Base-by-base conservation (phyloP, 2,797 vertebrate genomes). In the Paguma larvata region DNA sequence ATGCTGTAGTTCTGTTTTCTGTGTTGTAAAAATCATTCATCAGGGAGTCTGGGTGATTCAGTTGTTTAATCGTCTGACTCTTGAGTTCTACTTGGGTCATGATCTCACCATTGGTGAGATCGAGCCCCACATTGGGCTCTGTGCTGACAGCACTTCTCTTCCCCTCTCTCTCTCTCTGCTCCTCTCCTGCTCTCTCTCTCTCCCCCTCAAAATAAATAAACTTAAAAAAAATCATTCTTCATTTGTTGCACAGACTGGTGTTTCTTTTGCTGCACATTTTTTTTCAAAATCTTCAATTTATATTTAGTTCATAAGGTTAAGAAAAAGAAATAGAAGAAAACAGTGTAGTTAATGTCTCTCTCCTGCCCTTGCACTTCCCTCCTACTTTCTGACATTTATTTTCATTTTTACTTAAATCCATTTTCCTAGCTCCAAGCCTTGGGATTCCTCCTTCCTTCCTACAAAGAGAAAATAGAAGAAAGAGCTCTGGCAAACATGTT, bases 1-100 rank as follows among this genome's bases (percentile, higher is more conserved):
- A 97, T 97, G 68, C 98, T 95, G 97, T 98, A 8, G 53, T 46
- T 91, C 34, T 65, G 30, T 59, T 59, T 72, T 82, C 16, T 91
- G 27, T 65, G 51, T 72, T 70, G 56, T 68, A 68, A 44, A 41
- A 80, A 68, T 73, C 23, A 27, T 46, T 44, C 19, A 0, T 82
- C 23, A 27, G 56, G 19, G 3, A 51, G 56, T 21, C 56, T 56
- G 8, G 56, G 19, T 56, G 56, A 19, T 19, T 56, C 51, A 51
- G 19, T 56, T 8, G 8, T 19, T 56, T 21, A 56, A 56, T 6
- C 19, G 2, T 56, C 53, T 21, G 19, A 21, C 53, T 56, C 19
- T 21, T 19, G 53, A 15, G 1, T 51, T 53, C 51, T 16, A 53
- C 56, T 56, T 19, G 21, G 19, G 56, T 56, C 56, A 56, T 0